Conservation (phyloP, 2,888 invertebrate genomes). For the Argyresthia albistria region DNA sequence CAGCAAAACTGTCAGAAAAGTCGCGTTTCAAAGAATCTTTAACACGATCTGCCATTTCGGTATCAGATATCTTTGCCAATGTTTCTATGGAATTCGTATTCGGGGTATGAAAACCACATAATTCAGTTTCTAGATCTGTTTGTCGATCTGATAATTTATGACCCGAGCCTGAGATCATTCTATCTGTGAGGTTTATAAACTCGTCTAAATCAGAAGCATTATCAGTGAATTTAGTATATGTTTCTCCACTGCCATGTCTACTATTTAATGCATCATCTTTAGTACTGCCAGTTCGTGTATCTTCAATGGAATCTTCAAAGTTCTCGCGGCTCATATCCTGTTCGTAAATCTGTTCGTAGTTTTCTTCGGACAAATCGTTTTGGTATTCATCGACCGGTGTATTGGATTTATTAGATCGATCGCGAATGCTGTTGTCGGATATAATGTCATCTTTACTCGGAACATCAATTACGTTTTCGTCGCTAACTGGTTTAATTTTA, state of each 20-base stretch:
- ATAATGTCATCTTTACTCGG: neutral
- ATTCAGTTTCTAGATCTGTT: constrained; percentile 22
- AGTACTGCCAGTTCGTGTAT: constrained; percentile 13
- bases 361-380: constrained; percentile 27
- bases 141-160: constrained; percentile 5
- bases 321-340: constrained; percentile 35
- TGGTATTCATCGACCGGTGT: constrained; percentile 18
- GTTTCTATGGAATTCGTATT: constrained; percentile 50
- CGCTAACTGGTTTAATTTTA: neutral
- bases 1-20: constrained; percentile 45
- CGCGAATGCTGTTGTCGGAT: neutral
- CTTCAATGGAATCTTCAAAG: constrained; percentile 34
- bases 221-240: constrained; percentile 60
- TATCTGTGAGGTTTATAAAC: constrained; percentile 54
- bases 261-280: constrained; percentile 7
- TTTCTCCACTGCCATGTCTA: constrained; percentile 54
- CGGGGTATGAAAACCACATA: constrained; percentile 46
- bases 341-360: constrained; percentile 35
- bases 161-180: constrained; percentile 25
- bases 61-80: constrained; percentile 18
- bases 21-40: constrained; percentile 12
- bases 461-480: neutral
- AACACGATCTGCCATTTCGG: neutral
- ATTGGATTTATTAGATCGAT: constrained; percentile 16
- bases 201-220: constrained; percentile 53